Conservation (phyloP, 2,113 vertebrate genomes). For the Asarcornis scutulata region DNA sequence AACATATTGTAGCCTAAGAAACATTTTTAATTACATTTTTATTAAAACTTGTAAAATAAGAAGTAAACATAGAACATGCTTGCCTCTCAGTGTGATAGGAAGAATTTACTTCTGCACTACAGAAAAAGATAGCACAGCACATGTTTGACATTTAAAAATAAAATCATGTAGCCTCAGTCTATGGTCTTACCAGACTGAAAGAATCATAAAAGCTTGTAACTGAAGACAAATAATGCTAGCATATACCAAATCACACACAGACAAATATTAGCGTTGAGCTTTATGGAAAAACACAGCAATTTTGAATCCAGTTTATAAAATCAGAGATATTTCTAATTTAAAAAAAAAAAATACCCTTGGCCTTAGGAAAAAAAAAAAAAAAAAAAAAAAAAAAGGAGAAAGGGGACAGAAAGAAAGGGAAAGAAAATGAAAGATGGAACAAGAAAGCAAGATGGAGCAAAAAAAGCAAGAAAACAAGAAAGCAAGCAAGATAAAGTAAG, state of each 20-base stretch:
- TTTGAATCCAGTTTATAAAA: slow-evolving; percentile 12
- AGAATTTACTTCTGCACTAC: slow-evolving; percentile 22
- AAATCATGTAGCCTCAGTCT: neutral
- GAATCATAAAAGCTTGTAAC: neutral
- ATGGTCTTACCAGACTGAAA: neutral
- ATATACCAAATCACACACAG: neutral
- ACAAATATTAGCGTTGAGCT: slow-evolving; percentile 10
- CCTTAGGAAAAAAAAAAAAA: neutral
- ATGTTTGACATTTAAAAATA: slow-evolving; percentile 40
- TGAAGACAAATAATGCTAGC: slow-evolving; percentile 2
- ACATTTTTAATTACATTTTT: slow-evolving; percentile 52
- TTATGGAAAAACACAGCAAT: neutral
- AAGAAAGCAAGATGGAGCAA: neutral
- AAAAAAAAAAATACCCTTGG: neutral
- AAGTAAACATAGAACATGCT: slow-evolving; percentile 30
- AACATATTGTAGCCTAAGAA: slow-evolving; percentile 6
- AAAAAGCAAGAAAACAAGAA: too few species aligned
- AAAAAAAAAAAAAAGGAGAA: too few species aligned
- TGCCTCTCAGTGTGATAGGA: neutral
- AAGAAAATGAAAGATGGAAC: too few species aligned
- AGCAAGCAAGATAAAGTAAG: fast-evolving
- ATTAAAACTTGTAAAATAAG: slow-evolving; percentile 49
- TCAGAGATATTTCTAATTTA: neutral
- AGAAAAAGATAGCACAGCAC: slow-evolving; percentile 36
- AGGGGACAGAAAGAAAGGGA: neutral